Evolutionary conservation across 2,888 invertebrate species (phyloP), one percentile per base, ranked within the genome.

Genomic region (Hyposoter didymator): DNA sequence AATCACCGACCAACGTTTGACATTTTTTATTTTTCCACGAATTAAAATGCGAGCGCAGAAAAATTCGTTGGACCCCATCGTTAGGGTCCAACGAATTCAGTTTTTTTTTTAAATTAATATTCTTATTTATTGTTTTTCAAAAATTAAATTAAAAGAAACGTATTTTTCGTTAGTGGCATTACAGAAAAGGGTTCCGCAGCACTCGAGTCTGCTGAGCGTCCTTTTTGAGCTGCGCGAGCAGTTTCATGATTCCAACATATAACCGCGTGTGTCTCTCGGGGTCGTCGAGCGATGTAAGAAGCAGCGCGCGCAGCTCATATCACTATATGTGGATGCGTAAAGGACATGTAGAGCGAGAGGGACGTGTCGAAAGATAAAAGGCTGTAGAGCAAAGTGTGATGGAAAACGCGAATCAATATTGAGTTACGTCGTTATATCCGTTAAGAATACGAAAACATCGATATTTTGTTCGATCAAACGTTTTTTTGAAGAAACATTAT

Each of bases 221-320:
- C 22, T 5, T 2, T 55, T 2, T 55, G 8, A 10, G 22, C 10
- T 55, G 10, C 52, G 22, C 28, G 28, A 28, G 28, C 2, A 22
- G 19, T 10, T 55, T 10, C 52, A 55, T n/a, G 52, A 8, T 55
- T 55, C 70, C 62, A 59, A 70, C 69, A 73, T 59, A 49, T 52
- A 76, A 22, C 6, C 45, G 62, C 39, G 69, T 45, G 59, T 47
- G 73, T 79, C 39, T 70, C n/a, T n/a, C n/a, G n/a, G n/a, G n/a
- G 14, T 8, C 49, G 78, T 52, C 14, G 39, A 39, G 52, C 8
- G 10, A 64, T 52, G 70, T 43, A 66, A 70, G 35, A 32, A 62
- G 35, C 52, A 28, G 28, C 28, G 28, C 28, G 28, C 28, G 28
- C 28, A 47, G 35, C 1, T 47, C 14, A 52, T 17, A 64, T 28